Evolutionary conservation across 2,888 invertebrate species (phyloP), one percentile per base, ranked within the genome.

Genomic region (Agrotis exclamationis): DNA sequence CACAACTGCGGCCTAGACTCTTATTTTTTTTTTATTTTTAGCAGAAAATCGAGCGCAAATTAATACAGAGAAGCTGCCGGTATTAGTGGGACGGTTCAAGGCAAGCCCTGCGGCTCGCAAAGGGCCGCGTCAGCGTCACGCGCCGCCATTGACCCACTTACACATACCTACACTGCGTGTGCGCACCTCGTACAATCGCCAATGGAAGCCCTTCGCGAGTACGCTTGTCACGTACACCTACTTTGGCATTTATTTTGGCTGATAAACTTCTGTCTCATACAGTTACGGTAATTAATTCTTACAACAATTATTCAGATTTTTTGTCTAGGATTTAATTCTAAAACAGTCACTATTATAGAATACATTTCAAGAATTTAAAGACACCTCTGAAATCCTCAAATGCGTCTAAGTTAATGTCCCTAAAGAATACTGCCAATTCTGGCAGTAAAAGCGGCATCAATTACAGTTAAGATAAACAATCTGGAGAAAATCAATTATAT

Each of bases 101-200:
- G 95, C 94, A 89, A 93, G 93, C 94, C 94, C 94, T 94, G 90
- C 79, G 82, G 87, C 88, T 89, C 89, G 92, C 93, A 92, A 95
- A 95, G 96, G 96, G 96, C 95, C 95, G 92, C 92, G 90, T 87
- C 87, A 90, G 92, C 95, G 95, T 96, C 96, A 96, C 95, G 95
- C 94, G 92, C 89, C 93, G 94, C 93, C 96, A 96, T 96, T 96
- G 96, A 96, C 96, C 95, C 86, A 96, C 93, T 93, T 96, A 90
- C 88, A 88, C 85, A 86, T 90, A 92, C 90, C 91, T 89, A 90
- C 89, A 87, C 87, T 85, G 91, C 93, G 93, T 90, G 93, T 89
- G 94, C 94, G 93, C 94, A 91, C 87, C 77, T 70, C 70, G 94
- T 94, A 95, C 92, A 90, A 84, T 94, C 94, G 91, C 86, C 82